Conservation (phyloP, 2,888 invertebrate genomes). For the Heterodera filipjevi region DNA sequence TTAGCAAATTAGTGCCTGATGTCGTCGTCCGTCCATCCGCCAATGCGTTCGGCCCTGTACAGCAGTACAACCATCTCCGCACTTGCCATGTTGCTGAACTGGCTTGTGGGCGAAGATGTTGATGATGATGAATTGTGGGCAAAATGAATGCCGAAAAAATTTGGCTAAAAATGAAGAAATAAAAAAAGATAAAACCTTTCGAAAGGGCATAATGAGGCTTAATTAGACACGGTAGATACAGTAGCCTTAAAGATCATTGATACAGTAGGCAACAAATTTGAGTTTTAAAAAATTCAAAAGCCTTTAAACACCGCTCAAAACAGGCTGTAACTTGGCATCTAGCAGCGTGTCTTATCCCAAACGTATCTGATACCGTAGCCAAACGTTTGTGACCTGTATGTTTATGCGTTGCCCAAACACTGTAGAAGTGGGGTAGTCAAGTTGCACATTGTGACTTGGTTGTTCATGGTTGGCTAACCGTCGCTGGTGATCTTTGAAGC, state of each 20-base stretch:
- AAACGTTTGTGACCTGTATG: constrained; percentile 51
- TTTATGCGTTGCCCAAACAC: constrained; percentile 57
- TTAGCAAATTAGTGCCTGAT: constrained; percentile 29
- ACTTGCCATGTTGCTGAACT: constrained; percentile 41
- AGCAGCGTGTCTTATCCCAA: no score
- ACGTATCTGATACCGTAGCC: background rate
- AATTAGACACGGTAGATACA: no score
- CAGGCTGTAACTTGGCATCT: no score
- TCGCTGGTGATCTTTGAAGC: constrained; percentile 50
- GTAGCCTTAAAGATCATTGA: no score
- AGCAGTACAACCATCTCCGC: constrained; percentile 51
- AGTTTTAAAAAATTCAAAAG: no score
- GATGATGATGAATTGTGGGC: background rate
- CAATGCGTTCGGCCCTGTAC: constrained; percentile 54
- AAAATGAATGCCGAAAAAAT: constrained; percentile 59
- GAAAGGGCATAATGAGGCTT: no score
- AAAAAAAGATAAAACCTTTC: background rate
- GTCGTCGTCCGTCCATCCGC: constrained; percentile 54
- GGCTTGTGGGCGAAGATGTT: background rate
- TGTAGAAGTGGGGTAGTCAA: constrained; percentile 54
- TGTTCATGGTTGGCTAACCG: constrained; percentile 35
- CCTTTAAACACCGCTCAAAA: no score
- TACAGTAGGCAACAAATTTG: no score
- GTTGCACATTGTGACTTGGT: constrained; percentile 45
- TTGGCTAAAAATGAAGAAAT: constrained; percentile 44